A percentile compares a stretch with the other conserved stretches of the same genome.
phyloP scores from a whole-genome alignment of 2,888 invertebrate genomes.

The Scaptomyza polygonia region DNA sequence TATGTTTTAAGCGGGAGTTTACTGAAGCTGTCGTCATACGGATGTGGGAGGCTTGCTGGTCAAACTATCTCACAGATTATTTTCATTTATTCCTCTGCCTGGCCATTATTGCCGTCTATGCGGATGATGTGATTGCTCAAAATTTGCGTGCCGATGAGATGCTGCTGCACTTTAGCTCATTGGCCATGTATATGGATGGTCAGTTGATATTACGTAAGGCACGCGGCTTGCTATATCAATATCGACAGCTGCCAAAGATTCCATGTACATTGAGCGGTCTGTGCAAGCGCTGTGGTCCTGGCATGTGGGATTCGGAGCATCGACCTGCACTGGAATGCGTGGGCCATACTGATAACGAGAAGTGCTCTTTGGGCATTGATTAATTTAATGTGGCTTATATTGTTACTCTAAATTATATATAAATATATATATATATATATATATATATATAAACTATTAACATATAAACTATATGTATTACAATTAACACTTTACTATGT shows the following conservation, averaged over 20 bases:
- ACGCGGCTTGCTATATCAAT: conserved; percentile 94
- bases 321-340: conserved; percentile 94
- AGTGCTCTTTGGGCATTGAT: conserved; percentile 85
- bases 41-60: conserved; percentile 99
- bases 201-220: conserved; percentile 95
- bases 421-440: conserved; percentile 28
- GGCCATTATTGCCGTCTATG: conserved; percentile 96
- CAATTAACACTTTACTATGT: conserved; percentile 40
- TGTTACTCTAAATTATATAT: conserved; percentile 47
- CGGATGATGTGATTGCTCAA: conserved; percentile 96
- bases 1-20: conserved; percentile 97
- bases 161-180: conserved; percentile 96
- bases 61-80: conserved; percentile 97
- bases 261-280: conserved; percentile 95
- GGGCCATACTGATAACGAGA: conserved; percentile 88
- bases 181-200: conserved; percentile 99
- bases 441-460: conserved; percentile 37
- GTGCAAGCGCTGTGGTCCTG: conserved; percentile 95
- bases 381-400: conserved; percentile 62
- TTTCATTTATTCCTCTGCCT: conserved; percentile 97
- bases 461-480: conserved; percentile 33
- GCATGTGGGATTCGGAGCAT: conserved; percentile 97
- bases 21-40: conserved; percentile 93
- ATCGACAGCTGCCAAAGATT: conserved; percentile 92
- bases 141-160: conserved; percentile 96